Percentiles rank a stretch among this genome's conserved stretches.
These are phyloP conservation scores for Chironex yamaguchii DNA, from an alignment of 30 jellyfish, hydroid and myxozoan genomes.

Conservation along the genomic window DNA sequence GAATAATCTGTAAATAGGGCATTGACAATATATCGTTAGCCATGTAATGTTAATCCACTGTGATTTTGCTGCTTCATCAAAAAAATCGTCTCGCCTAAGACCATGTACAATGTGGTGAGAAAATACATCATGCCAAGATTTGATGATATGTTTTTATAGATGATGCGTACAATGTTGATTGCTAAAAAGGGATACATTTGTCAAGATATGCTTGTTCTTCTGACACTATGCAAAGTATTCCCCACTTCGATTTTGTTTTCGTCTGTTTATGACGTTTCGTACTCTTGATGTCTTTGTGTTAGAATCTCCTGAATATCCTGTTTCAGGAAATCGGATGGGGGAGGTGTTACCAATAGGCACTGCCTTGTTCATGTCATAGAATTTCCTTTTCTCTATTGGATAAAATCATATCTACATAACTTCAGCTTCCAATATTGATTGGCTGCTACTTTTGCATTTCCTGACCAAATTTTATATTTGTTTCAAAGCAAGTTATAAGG, in stretches of 20 bases:
- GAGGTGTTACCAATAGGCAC: neutral
- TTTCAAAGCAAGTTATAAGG: neutral
- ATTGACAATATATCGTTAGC: neutral
- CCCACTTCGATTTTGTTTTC: too few species aligned
- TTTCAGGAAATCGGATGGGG: neutral
- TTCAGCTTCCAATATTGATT: neutral
- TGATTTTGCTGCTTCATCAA: neutral
- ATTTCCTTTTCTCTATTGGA: neutral
- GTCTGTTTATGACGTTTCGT: too few species aligned
- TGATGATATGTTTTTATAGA: too few species aligned
- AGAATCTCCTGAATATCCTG: neutral
- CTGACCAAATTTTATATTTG: too few species aligned
- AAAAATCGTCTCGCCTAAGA: neutral
- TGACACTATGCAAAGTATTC: too few species aligned
- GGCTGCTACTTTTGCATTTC: neutral
- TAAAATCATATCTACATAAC: neutral
- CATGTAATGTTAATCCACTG: neutral
- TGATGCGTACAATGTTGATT: too few species aligned
- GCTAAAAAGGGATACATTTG: too few species aligned
- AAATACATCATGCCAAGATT: neutral
- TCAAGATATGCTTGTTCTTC: too few species aligned
- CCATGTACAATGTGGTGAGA: neutral
- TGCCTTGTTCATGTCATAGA: neutral
- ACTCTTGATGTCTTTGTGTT: neutral
- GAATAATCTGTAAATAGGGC: neutral